A percentile compares a stretch with the other conserved stretches of the same genome.
Conservation (phyloP, 2,113 vertebrate species). For the Enhydra lutris region DNA sequence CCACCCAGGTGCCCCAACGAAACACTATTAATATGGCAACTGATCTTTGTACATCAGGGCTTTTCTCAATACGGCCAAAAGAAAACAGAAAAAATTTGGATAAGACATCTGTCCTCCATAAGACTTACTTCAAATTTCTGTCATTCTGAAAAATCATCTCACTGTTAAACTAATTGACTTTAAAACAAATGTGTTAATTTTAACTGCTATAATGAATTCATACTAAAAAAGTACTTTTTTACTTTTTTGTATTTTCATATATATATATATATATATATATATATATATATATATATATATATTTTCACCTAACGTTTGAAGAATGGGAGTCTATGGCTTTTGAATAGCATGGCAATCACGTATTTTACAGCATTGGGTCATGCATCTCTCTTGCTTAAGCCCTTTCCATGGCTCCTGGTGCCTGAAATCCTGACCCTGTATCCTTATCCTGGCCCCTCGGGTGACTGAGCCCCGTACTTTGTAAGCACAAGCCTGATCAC, state of each 20-base stretch:
- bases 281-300: not conserved
- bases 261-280: not conserved
- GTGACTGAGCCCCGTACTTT: not conserved
- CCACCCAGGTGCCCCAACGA: not conserved
- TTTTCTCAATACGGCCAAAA: not conserved
- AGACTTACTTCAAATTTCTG: not conserved
- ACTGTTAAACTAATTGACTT: not conserved
- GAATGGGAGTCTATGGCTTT: not conserved
- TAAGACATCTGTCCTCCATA: not conserved
- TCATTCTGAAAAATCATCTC: not conserved
- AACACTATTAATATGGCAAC: not conserved
- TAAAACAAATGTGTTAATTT: not conserved
- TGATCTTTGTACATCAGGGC: not conserved
- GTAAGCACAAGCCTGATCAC: accelerated
- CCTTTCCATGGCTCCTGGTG: not conserved
- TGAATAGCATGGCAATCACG: not conserved
- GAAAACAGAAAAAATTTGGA: not conserved
- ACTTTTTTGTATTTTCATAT: not conserved
- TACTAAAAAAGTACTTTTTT: not conserved
- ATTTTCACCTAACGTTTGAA: not conserved
- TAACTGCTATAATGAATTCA: not conserved
- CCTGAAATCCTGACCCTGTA: not conserved
- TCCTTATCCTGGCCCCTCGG: not conserved
- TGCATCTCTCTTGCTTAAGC: not conserved
- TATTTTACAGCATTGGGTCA: not conserved